Percentiles rank a stretch among this genome's conserved stretches.
Conservation (phyloP, 2,888 invertebrate genomes). For the Erpobdella octoculata region DNA sequence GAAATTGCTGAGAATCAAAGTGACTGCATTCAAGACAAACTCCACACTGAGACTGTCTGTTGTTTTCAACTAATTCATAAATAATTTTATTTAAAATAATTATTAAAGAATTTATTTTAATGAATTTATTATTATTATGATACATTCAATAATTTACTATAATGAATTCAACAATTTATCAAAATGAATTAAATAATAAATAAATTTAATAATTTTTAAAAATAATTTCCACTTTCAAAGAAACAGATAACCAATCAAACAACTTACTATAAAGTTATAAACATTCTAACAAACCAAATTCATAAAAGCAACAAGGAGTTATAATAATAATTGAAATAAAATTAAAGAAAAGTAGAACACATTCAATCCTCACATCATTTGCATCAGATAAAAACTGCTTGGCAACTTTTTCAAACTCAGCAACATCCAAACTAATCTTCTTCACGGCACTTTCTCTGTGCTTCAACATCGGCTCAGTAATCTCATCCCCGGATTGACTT, state of each 20-base stretch:
- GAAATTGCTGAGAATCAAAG: constrained; percentile 41
- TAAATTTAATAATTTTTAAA: too few species aligned
- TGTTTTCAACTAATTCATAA: constrained; percentile 10
- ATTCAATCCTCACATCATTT: constrained; percentile 26
- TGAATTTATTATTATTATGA: background rate
- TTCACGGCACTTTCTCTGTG: constrained; percentile 62
- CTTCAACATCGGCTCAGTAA: constrained; percentile 51
- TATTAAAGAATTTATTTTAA: background rate
- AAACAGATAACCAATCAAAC: too few species aligned
- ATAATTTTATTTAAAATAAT: background rate
- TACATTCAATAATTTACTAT: too few species aligned
- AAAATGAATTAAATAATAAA: too few species aligned
- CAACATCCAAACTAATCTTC: constrained; percentile 60
- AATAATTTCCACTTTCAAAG: too few species aligned
- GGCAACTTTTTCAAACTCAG: constrained; percentile 63
- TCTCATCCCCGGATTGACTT: constrained; percentile 51
- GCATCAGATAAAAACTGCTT: constrained; percentile 53
- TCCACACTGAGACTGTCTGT: constrained; percentile 12
- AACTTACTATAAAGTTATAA: too few species aligned
- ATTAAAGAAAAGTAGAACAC: too few species aligned
- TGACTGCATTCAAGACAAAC: constrained; percentile 21
- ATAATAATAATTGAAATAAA: too few species aligned
- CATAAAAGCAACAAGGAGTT: too few species aligned
- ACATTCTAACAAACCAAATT: too few species aligned
- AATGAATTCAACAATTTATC: too few species aligned